Evolutionary conservation across 2,888 invertebrate genomes (phyloP), one percentile per base, ranked within the genome.

Genomic region (Heterodera filipjevi): DNA sequence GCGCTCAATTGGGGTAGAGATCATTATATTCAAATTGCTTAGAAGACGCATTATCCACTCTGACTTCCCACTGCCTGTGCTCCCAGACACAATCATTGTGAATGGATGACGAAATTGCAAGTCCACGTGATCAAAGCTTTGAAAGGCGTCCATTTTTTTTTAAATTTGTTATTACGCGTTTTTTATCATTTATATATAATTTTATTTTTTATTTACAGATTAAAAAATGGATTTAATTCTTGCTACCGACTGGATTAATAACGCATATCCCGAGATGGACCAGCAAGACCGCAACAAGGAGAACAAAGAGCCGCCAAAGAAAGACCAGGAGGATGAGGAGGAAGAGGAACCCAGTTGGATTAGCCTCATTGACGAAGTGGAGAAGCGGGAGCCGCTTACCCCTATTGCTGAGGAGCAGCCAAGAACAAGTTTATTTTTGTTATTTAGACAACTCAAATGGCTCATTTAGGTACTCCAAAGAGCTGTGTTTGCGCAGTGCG

Each of bases 71-170:
- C 59, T 59, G 1, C 73, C 73, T 10, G 73, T 73, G 33, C 73
- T 44, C 44, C 73, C 73, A 10, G 73, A 73, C n/a, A 73, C 46
- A 14, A 73, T 73, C 73, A 73, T 73, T 46, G 73, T 73, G 64
- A 73, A 73, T 5, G 73, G 73, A 19, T 73, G 73, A 35, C 64
- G 53, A 33, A 73, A 73, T 35, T n/a, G 10, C 44, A 27, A 22
- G 14, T 73, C 32, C 16, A n/a, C 33, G 12, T 0, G 3, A 14
- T 49, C 16, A 49, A 49, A 19, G 10, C 3, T 3, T 49, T 49
- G 49, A 16, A 49, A 49, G 16, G 49, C 14, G 49, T 49, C 49
- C 49, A 49, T 49, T 49, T 49, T 49, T n/a, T n/a, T n/a, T n/a
- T n/a, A n/a, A n/a, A 19, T 14, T 49, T 49, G 10, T 14, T 49